phyloP scores from a whole-genome alignment of 1,140 invertebrate species.

The Melanaphis sacchari region DNA sequence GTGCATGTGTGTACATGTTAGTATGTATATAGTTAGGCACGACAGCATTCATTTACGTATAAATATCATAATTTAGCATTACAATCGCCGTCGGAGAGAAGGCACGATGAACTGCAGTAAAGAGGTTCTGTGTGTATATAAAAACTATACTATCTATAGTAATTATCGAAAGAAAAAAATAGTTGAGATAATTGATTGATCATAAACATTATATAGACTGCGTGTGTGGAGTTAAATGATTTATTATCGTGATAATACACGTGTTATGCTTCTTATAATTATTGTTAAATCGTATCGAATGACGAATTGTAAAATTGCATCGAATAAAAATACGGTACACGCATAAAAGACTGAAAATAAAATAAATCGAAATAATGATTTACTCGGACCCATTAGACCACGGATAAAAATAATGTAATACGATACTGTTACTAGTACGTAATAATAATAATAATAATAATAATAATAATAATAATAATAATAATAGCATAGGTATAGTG shows the following conservation, averaged over 20 bases:
- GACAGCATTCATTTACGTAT: not conserved
- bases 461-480: no score
- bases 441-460: not conserved
- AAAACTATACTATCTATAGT: not conserved
- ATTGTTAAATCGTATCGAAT: not conserved
- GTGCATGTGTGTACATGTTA: not conserved
- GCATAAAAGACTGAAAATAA: not conserved
- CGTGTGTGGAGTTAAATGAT: not conserved
- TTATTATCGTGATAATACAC: not conserved
- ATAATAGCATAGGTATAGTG: no score
- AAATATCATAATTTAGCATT: not conserved
- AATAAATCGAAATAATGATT: slow-evolving; percentile 3
- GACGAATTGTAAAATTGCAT: not conserved
- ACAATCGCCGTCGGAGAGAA: not conserved
- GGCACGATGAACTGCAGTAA: not conserved
- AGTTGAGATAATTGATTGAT: not conserved
- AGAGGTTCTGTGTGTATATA: not conserved
- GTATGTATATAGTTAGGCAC: not conserved
- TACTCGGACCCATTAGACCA: not conserved
- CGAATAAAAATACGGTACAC: not conserved
- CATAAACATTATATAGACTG: not conserved
- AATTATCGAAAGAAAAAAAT: not conserved
- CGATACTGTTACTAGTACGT: not conserved
- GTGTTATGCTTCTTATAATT: not conserved
- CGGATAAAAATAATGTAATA: slow-evolving; percentile 11